Evolutionary conservation across 2,888 invertebrate species (phyloP), one percentile per base, ranked within the genome.

Genomic region (Clitarchus hookeri): DNA sequence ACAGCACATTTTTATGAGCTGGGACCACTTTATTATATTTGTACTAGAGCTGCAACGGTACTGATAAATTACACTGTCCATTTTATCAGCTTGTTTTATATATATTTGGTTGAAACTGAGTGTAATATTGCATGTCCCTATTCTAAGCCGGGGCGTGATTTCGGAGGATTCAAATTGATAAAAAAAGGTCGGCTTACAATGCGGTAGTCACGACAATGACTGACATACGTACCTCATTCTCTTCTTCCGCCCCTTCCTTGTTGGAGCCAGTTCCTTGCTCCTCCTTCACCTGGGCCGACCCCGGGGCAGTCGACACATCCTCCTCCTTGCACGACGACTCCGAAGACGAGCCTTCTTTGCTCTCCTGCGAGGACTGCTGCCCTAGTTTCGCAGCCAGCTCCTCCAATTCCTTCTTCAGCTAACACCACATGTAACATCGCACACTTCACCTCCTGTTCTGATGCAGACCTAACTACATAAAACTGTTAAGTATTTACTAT

Each of bases 331-430:
- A 92, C 84, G 92, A 89, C 25, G 90, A 88, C 65, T 93, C 93
- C 84, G 92, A 92, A 6, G 84, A 87, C 16, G 87, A 88, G 44
- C 92, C 92, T 89, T 94, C 94, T 90, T 94, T 94, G 86, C 91
- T 92, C 89, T 93, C 93, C 89, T 93, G 93, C 26, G 91, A 90
- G 80, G 93, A 92, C 88, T 94, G 92, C 86, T 93, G 93, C 0
- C 92, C 93, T 54, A 95, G 89, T 90, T 94, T 94, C 0, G 92
- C 91, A 23, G 93, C 92, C 6, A 95, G 89, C 79, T 95, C 95
- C 88, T 95, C 95, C 11, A 95, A 91, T 90, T 95, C 95, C 90
- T 95, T 95, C 84, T 94, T 93, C 87, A 95, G 89, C 92, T 83
- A 87, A 44, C 82, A 36, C 8, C 44, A 82, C 36, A 82, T 9